Percentiles rank a stretch among this genome's conserved stretches.
Conservation (phyloP, 2,113 vertebrate genomes). For the Coracopsis vasa region DNA sequence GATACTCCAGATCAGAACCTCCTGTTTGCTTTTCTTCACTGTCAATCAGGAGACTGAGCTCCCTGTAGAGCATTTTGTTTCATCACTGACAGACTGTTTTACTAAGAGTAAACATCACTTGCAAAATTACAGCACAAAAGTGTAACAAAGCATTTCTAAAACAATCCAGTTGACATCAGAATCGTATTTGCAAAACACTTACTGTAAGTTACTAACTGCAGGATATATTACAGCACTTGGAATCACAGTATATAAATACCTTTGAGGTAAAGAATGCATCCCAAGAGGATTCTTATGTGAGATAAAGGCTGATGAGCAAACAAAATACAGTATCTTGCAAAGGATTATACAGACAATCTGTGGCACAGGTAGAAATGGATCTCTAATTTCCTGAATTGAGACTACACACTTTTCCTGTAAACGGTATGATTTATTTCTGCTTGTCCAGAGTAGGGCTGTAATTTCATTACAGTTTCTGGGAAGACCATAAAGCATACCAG, state of each 20-base stretch:
- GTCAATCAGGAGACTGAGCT: background rate
- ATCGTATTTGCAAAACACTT: slow-evolving; percentile 2
- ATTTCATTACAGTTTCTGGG: background rate
- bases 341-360: background rate
- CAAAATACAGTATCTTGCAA: background rate
- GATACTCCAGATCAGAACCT: background rate
- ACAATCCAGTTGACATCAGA: background rate
- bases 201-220: background rate
- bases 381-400: background rate
- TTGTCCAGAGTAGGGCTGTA: background rate
- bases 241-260: background rate
- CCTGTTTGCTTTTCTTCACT: background rate
- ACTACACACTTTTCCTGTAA: background rate
- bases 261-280: background rate
- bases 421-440: background rate
- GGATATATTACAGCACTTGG: background rate
- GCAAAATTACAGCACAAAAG: background rate
- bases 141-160: background rate
- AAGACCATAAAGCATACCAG: background rate
- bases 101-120: background rate
- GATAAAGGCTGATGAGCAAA: background rate
- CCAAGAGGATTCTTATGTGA: background rate
- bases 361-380: background rate
- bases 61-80: background rate
- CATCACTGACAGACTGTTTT: background rate